Base-by-base conservation (phyloP, 2,797 vertebrate species). In the Enteromius afrohamiltoni region DNA sequence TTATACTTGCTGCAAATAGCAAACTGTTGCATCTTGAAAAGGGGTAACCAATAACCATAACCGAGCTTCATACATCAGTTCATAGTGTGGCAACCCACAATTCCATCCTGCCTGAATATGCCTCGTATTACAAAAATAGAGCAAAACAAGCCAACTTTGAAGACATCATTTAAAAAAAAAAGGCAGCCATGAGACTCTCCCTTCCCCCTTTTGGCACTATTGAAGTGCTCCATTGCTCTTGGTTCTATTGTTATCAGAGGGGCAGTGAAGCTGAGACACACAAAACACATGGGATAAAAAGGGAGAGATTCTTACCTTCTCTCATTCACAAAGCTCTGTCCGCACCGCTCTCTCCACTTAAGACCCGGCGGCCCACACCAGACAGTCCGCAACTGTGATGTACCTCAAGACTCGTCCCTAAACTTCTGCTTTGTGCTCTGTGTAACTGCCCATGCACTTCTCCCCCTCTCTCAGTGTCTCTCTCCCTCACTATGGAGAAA, bases 281-380 rank as follows among this genome's bases (percentile, higher is more conserved):
- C 42, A 87, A 76, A 83, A 58, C 47, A 73, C 77, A 77, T 40
- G 86, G 69, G 87, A 85, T 83, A 83, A 79, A 77, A 49, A 16
- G 21, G 6, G 26, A 51, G 51, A 77, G 51, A 85, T 80, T 89
- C 95, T 91, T 95, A 95, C 94, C 94, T 94, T 92, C 88, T 92
- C 87, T 92, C 92, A 92, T 93, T 91, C 92, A 92, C 87, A 86
- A 87, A 84, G 71, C 79, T 79, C 80, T 74, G 77, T 58, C 68
- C 77, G 80, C 64, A 62, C 62, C 49, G 76, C 65, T 79, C 37
- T 69, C n/a, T 21, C n/a, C 69, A 74, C 34, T 53, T 29, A 80
- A 85, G 85, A 83, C 83, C 77, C 77, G 58, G 71, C 67, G 76
- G 71, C 62, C 73, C 80, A 29, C 76, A 37, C 47, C 67, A 7